These are phyloP conservation scores for Coelinius sp. DNA, from an alignment of 2,888 invertebrate genomes.

Conservation along the genomic window DNA sequence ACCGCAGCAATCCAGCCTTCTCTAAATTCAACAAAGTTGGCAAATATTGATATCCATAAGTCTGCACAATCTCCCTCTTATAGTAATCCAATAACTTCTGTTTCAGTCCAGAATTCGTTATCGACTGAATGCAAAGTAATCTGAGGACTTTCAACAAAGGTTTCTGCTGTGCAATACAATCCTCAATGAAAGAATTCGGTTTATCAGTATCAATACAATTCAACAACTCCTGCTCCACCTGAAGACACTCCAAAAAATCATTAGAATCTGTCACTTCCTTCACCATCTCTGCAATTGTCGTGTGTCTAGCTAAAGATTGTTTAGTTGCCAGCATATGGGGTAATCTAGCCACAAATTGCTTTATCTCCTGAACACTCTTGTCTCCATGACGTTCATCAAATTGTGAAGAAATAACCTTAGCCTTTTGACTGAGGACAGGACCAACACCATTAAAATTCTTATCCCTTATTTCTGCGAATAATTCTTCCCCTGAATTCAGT, in stretches of 20 bases:
- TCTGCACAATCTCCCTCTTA: constrained; percentile 82
- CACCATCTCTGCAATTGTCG: constrained; percentile 93
- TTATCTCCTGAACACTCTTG: constrained; percentile 95
- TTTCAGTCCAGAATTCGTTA: constrained; percentile 93
- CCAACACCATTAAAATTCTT: constrained; percentile 95
- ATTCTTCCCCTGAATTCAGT: constrained; percentile 90
- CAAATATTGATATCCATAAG: constrained; percentile 89
- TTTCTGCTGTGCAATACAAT: constrained; percentile 88
- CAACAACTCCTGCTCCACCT: constrained; percentile 92
- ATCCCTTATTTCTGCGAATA: constrained; percentile 89
- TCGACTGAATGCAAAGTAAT: constrained; percentile 93
- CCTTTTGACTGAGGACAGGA: constrained; percentile 86
- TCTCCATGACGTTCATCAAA: constrained; percentile 88
- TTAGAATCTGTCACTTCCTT: constrained; percentile 86
- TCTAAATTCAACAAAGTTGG: constrained; percentile 89
- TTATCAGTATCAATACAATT: constrained; percentile 94
- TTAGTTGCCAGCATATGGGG: constrained; percentile 91
- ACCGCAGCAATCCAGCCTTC: constrained; percentile 84
- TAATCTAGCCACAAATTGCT: constrained; percentile 90
- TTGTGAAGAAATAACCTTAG: constrained; percentile 87
- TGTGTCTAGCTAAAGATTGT: constrained; percentile 86
- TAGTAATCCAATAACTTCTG: constrained; percentile 85
- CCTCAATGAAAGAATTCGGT: constrained; percentile 90
- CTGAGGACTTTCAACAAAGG: constrained; percentile 88
- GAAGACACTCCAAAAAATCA: constrained; percentile 84